Evolutionary conservation across 2,797 vertebrate species (phyloP).

Genomic region (Cossypha polioptera): DNA sequence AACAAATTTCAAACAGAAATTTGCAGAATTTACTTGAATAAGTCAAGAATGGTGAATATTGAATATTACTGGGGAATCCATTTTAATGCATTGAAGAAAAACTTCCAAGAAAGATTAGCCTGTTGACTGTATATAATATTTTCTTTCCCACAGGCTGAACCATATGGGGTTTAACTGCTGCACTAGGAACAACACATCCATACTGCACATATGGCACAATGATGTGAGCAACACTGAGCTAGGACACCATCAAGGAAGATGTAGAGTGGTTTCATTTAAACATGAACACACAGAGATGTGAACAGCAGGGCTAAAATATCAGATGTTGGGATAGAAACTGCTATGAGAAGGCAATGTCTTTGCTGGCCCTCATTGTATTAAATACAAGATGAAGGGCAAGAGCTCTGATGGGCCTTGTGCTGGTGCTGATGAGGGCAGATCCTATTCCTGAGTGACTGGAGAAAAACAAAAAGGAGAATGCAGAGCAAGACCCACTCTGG

Average conservation of each 20-base stretch:
- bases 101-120: neutral
- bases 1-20: neutral
- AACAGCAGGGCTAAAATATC: neutral
- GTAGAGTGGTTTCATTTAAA: conserved; percentile 33
- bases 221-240: conserved; percentile 49
- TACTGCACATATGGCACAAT: conserved; percentile 50
- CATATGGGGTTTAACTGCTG: conserved; percentile 44
- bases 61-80: neutral
- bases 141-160: conserved; percentile 22
- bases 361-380: neutral
- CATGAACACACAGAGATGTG: neutral
- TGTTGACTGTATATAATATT: neutral
- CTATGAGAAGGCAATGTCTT: neutral
- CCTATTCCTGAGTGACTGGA: neutral
- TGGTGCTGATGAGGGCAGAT: neutral
- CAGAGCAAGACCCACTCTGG: neutral
- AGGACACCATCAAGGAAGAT: conserved; percentile 32
- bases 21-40: neutral
- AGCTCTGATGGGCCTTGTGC: neutral
- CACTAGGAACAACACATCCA: conserved; percentile 44
- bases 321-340: neutral
- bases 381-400: neutral
- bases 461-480: neutral
- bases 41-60: neutral
- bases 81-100: neutral